These are phyloP conservation scores for Lithophane ornitopus DNA, from an alignment of 2,888 invertebrate species.

Conservation along the genomic window DNA sequence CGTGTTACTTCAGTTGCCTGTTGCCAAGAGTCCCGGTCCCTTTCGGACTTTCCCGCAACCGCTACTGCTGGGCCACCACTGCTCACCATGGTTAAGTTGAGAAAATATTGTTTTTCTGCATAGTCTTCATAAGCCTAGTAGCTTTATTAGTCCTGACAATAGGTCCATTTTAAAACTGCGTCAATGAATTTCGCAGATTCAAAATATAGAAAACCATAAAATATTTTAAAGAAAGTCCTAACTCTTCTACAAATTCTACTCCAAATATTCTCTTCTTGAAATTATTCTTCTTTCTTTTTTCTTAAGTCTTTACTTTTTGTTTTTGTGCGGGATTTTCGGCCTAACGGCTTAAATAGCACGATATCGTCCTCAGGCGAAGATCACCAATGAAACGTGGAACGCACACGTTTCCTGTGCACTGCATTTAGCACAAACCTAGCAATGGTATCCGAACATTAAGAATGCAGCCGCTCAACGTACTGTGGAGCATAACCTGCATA, in stretches of 20 bases:
- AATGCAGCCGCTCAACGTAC: constrained; percentile 30
- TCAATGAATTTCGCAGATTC: background rate
- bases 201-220: background rate
- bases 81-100: no score
- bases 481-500: constrained; percentile 30
- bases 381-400: background rate
- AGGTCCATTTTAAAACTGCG: background rate
- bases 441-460: constrained; percentile 32
- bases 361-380: background rate
- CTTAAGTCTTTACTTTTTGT: no score
- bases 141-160: background rate
- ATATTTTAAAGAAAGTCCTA: background rate
- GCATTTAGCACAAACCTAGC: constrained; percentile 23
- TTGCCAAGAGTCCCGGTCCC: no score
- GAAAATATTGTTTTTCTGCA: background rate
- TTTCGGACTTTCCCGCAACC: no score
- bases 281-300: no score
- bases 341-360: background rate
- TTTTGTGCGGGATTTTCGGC: background rate
- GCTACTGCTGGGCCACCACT: no score
- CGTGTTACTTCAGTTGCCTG: no score
- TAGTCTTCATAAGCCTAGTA: background rate
- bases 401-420: constrained; percentile 8
- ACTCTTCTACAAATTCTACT: no score
- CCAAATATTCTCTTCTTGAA: no score